Conservation (phyloP, 2,113 vertebrate species). For the Proterorhinus semilunaris region DNA sequence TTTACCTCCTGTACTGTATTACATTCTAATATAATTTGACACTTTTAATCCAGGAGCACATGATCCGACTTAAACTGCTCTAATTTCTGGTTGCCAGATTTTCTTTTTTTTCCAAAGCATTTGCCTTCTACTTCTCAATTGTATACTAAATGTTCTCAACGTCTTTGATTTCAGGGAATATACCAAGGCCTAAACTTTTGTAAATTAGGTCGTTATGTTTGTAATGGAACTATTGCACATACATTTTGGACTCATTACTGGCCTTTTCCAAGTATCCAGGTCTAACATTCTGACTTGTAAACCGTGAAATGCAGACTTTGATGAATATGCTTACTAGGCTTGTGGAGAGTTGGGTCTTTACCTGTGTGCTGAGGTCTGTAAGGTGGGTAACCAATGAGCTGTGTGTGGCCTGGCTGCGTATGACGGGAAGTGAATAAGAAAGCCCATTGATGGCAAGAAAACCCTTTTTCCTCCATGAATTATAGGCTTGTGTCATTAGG, state of each 20-base stretch:
- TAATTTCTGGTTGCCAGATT: slow-evolving; percentile 54
- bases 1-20: slow-evolving; percentile 38
- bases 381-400: slow-evolving; percentile 22
- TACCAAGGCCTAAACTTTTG: no score
- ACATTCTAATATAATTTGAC: slow-evolving; percentile 32
- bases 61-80: slow-evolving; percentile 58
- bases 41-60: slow-evolving; percentile 71
- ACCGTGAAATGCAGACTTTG: not conserved
- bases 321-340: not conserved
- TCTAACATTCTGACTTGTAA: no score
- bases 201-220: no score
- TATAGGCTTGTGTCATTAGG: slow-evolving; percentile 86
- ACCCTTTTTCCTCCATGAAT: slow-evolving; percentile 89
- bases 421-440: slow-evolving; percentile 94
- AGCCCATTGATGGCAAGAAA: slow-evolving; percentile 84
- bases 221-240: no score
- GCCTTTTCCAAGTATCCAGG: no score
- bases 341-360: not conserved
- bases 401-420: slow-evolving; percentile 70
- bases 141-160: no score
- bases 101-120: slow-evolving; percentile 31
- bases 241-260: no score
- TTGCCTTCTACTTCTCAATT: slow-evolving; percentile 11
- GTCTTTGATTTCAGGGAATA: no score
- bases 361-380: slow-evolving; percentile 16